Conservation (phyloP, 2,888 invertebrate genomes). For the Volucella inflata region DNA sequence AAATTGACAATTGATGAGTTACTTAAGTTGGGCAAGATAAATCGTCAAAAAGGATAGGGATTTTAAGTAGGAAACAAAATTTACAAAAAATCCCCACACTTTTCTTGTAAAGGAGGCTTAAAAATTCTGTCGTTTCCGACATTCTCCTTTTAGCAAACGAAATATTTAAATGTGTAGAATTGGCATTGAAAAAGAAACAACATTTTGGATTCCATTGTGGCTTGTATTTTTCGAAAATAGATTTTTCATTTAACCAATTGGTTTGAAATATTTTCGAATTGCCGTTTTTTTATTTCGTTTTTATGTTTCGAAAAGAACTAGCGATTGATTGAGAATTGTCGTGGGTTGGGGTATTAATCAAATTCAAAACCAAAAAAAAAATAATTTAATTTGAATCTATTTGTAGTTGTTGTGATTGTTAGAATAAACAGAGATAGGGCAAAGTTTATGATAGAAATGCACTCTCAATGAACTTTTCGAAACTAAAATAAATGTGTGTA, state of each 20-base stretch:
- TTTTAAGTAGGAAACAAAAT: neutral
- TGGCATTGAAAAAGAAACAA: slow-evolving; percentile 20
- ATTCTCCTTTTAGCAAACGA: neutral
- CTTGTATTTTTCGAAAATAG: slow-evolving; percentile 30
- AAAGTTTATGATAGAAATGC: too few relatives aligned
- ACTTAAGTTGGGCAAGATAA: neutral
- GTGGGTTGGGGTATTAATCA: slow-evolving; percentile 7
- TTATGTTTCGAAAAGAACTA: neutral
- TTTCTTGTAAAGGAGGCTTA: slow-evolving; percentile 9
- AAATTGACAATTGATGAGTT: slow-evolving; percentile 29
- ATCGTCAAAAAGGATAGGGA: neutral
- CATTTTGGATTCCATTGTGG: neutral
- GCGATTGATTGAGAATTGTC: slow-evolving; percentile 18
- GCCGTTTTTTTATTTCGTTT: neutral
- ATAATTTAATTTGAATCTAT: too few relatives aligned
- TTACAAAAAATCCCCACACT: neutral
- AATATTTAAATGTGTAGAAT: slow-evolving; percentile 6
- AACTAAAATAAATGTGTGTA: too few relatives aligned
- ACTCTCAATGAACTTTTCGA: too few relatives aligned
- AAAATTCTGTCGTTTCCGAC: slow-evolving; percentile 1
- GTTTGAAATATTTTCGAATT: neutral
- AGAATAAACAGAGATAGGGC: too few relatives aligned
- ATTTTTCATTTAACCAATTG: slow-evolving; percentile 32
- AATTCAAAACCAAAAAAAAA: neutral
- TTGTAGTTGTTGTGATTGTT: too few relatives aligned